Base-by-base conservation (phyloP, 1,140 invertebrate species). In the Laupala kohalensis region DNA sequence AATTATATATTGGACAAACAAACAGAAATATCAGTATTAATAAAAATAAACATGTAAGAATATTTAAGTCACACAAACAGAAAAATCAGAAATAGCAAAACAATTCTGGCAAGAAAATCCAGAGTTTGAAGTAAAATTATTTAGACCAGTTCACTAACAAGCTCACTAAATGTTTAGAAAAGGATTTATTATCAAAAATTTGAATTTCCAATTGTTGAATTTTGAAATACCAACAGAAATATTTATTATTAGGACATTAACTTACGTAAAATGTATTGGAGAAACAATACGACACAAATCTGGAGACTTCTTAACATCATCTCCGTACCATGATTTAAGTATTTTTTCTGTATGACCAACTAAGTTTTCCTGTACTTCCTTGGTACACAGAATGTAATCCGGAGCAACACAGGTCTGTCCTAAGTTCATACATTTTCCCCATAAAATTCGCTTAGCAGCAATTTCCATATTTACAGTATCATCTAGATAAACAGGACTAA, bases 381-480 rank as follows among this genome's bases (percentile, higher is more conserved):
- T 87, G 9, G 88, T 87, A 79, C 95, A 98, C n/a, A 99, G 82
- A 37, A 99, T 77, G 79, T 99, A 99, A 83, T 99, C 98, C 0
- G 97, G 97, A 3, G 96, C 95, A 73, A 99, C 92, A 80, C 98
- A 99, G 0, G 96, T 99, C 83, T 99, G 97, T 4, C 98, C 98
- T 64, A 86, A 84, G 81, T 99, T 99, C 37, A 93, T 86, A 70
- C 89, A 89, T 84, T 99, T 99, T 0, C 96, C 97, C 97, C 97
- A 99, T 4, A 97, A 76, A n/a, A 99, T 83, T 67, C 98, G 86
- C 77, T 88, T 90, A 0, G 86, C 85, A 5, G 93, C 86, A 26
- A 92, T 83, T 23, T 85, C 79, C 24, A 94, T 83, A 78, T 95
- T 86, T 1, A 86, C 90, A 4, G 89, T 87, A 71, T 87, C 88